A percentile compares a stretch with the other conserved stretches of the same genome.
Conservation (phyloP, 2,797 vertebrate genomes). For the Tokudaia tokunoshimensis region DNA sequence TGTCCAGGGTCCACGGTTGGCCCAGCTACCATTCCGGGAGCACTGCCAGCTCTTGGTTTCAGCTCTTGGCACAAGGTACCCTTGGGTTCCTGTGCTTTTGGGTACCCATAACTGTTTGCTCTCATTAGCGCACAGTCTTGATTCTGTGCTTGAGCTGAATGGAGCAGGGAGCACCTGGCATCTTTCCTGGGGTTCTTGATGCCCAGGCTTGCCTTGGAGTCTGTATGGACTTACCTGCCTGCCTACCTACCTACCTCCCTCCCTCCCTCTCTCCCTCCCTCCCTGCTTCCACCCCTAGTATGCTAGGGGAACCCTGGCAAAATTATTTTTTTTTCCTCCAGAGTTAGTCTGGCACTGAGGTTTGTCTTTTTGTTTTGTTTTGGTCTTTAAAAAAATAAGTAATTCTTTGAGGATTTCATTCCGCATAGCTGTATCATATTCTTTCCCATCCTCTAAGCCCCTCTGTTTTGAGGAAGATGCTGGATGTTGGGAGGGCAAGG, state of each 20-base stretch:
- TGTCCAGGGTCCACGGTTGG: constrained; percentile 16
- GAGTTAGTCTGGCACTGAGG: not conserved
- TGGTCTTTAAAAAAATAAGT: not conserved
- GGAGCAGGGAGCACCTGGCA: constrained; percentile 22
- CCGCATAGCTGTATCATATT: not conserved
- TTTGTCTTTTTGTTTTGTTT: not conserved
- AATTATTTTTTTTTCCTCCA: not conserved
- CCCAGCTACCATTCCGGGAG: constrained; percentile 7
- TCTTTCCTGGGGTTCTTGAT: constrained; percentile 24
- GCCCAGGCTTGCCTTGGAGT: not conserved
- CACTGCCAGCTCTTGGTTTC: constrained; percentile 54
- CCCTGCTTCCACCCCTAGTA: no score
- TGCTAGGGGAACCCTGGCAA: not conserved
- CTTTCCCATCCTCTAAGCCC: not conserved
- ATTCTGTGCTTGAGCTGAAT: not conserved
- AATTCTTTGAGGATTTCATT: not conserved
- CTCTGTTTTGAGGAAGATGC: constrained; percentile 47
- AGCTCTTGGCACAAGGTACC: constrained; percentile 5
- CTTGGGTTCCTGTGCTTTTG: not conserved
- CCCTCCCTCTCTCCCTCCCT: no score
- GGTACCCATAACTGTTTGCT: constrained; percentile 16
- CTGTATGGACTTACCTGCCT: not conserved
- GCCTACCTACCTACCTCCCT: no score
- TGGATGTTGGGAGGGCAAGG: not conserved
- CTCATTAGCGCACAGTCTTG: constrained; percentile 23